Conservation (phyloP, 2,888 invertebrate species). For the Laspeyria flexula region DNA sequence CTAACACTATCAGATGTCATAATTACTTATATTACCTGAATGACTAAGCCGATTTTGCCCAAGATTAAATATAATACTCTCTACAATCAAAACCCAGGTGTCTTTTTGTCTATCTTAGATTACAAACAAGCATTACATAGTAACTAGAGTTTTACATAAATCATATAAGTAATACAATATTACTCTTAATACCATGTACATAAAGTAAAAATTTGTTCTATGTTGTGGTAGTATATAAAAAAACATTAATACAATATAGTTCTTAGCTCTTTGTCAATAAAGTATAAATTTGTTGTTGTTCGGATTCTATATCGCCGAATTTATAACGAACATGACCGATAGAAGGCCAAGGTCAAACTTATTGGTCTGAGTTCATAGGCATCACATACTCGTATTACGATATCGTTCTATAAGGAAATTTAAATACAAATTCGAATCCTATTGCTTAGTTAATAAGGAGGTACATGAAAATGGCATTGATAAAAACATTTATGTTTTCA, state of each 20-base stretch:
- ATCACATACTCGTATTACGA: background rate
- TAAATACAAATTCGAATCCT: background rate
- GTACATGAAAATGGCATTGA: background rate
- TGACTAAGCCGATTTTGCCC: too few relatives aligned
- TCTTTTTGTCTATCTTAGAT: background rate
- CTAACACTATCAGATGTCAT: too few relatives aligned
- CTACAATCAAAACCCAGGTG: slow-evolving; percentile 12
- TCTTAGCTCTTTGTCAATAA: background rate
- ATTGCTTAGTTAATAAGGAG: background rate
- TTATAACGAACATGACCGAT: slow-evolving; percentile 12
- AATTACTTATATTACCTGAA: too few relatives aligned
- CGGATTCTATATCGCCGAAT: slow-evolving; percentile 5
- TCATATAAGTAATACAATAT: background rate
- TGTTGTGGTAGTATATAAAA: background rate
- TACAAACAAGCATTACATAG: background rate
- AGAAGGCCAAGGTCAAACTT: slow-evolving; percentile 24
- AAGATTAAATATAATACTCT: too few relatives aligned
- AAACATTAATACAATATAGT: background rate
- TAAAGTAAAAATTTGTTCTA: background rate
- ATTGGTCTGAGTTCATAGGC: background rate
- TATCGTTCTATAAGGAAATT: background rate
- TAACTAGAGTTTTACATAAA: background rate
- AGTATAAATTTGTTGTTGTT: background rate
- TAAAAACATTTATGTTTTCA: background rate
- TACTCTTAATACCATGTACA: accelerated